Base-by-base conservation (phyloP, 2,797 vertebrate genomes). In the Tympanoctomys barrerae region DNA sequence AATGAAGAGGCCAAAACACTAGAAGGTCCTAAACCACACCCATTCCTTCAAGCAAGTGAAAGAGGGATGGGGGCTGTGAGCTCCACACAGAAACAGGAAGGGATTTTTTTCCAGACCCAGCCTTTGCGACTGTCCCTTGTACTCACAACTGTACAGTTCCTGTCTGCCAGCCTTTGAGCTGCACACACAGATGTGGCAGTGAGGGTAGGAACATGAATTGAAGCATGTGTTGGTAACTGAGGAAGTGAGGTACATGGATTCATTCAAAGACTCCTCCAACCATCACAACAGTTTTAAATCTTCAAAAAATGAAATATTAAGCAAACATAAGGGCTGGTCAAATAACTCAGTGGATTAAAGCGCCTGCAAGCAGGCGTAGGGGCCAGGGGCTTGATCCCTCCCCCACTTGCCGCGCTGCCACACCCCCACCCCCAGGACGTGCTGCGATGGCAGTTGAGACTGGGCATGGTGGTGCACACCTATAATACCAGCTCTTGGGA, bases 221-320 rank as follows among this genome's bases (percentile, higher is more conserved):
- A n/a, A 46, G 94, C 5, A 70, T 42, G 13, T 64, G 46, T 68
- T 94, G 24, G 57, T 84, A 94, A 95, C 77, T 80, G 33, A 71
- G 57, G 16, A 81, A 52, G 22, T 68, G 3, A 89, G 54, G 73
- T 66, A 87, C 28, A 71, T 7, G 39, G 26, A 73, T 73, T 71
- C 57, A 85, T 68, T 90, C 90, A 86, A 86, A 64, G 59, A 82
- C 39, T 75, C 36, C 81, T 94, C 5, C n/a, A 91, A 91, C 59
- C 62, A 68, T 81, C 52, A 70, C 52, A 94, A 62, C 49, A 59
- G 42, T 80, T 92, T 91, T 80, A 42, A 92, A 78, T 83, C 92
- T 86, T 95, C 81, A 82, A 31, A 90, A 54, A 54, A 82, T 86
- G 61, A 96, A 94, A 85, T 77, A 77, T 11, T 83, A 90, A 88